phyloP scores from a whole-genome alignment of 2,113 vertebrate species.

The Corynorhinus townsendii region DNA sequence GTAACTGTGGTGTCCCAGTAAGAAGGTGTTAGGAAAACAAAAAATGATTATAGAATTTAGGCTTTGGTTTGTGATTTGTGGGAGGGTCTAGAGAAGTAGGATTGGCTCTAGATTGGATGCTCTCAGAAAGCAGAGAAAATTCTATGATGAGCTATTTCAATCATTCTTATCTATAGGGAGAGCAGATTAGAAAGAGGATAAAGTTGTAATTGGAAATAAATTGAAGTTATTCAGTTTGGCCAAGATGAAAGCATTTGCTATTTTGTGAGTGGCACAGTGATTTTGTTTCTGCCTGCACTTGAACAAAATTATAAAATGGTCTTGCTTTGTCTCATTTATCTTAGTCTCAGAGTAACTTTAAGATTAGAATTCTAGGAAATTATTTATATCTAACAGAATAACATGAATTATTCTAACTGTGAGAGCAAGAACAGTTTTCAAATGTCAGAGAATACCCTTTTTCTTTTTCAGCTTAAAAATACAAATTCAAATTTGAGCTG shows the following conservation, averaged over 20 bases:
- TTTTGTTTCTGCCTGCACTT: not conserved
- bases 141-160: not conserved
- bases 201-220: not conserved
- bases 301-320: not conserved
- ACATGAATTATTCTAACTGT: not conserved
- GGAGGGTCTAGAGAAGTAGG: not conserved
- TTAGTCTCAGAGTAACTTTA: not conserved
- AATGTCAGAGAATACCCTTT: not conserved
- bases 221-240: not conserved
- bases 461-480: not conserved
- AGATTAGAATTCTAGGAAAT: not conserved
- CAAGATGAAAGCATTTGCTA: not conserved
- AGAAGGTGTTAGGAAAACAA: not conserved
- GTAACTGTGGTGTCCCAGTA: not conserved
- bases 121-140: not conserved
- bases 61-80: not conserved
- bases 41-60: not conserved
- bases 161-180: not conserved
- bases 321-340: not conserved
- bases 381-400: not conserved
- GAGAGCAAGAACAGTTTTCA: not conserved
- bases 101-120: not conserved
- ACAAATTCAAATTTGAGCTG: constrained; percentile 7
- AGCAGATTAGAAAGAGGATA: not conserved
- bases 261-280: not conserved